phyloP scores from a whole-genome alignment of 2,888 invertebrate genomes.

The Cremastinae sp. region DNA sequence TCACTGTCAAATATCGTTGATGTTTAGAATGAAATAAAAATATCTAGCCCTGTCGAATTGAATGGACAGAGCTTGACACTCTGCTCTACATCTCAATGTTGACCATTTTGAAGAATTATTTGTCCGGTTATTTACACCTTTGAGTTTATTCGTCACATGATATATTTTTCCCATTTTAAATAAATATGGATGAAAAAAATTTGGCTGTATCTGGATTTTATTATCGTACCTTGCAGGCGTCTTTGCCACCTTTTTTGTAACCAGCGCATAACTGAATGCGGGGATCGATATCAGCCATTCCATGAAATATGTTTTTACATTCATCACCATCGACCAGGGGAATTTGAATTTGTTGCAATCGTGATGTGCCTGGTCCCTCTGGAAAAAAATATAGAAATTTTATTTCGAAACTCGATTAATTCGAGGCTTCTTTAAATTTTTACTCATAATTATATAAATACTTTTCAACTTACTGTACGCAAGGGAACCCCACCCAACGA shows the following conservation, averaged over 20 bases:
- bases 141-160: no score
- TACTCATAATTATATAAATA: no score
- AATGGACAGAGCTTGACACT: no score
- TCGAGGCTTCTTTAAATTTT: not conserved
- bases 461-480: conserved; percentile 87
- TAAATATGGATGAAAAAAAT: no score
- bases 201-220: not conserved
- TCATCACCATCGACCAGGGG: conserved; percentile 85
- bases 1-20: no score
- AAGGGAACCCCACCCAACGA: conserved; percentile 92
- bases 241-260: conserved; percentile 84
- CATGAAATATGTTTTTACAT: no score
- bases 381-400: conserved; percentile 61
- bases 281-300: conserved; percentile 82
- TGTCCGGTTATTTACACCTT: no score
- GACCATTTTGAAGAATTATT: no score
- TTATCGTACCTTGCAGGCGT: conserved; percentile 85
- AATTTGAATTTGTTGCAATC: conserved; percentile 86
- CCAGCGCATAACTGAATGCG: conserved; percentile 88
- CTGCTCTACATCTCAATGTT: no score
- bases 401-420: not conserved
- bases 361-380: conserved; percentile 86
- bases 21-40: no score
- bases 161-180: no score
- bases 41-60: no score